A percentile compares a stretch with the other conserved stretches of the same genome.
phyloP scores from a whole-genome alignment of 2,797 vertebrate species.

The Molossus molossus region DNA sequence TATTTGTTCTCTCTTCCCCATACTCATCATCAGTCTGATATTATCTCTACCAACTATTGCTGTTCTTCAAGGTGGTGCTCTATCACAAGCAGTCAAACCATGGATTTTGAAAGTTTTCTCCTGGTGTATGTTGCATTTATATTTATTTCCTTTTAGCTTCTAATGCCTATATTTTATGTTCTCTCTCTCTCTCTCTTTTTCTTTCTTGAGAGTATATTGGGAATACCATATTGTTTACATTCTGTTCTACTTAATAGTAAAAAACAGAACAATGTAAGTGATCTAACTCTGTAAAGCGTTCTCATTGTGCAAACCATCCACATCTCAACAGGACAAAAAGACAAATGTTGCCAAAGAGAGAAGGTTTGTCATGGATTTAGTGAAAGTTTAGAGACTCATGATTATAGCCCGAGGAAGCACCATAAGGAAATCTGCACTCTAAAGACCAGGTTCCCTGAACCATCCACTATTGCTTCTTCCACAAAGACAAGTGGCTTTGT shows the following conservation, averaged over 20 bases:
- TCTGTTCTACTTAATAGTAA: slow-evolving; percentile 14
- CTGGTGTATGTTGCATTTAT: neutral
- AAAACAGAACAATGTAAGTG: slow-evolving; percentile 15
- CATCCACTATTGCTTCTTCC: neutral
- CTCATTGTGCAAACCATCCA: slow-evolving; percentile 18
- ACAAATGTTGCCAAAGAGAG: slow-evolving; percentile 72
- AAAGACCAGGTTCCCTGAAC: slow-evolving; percentile 34
- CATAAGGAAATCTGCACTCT: slow-evolving; percentile 68
- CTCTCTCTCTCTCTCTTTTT: neutral
- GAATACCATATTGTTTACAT: slow-evolving; percentile 14
- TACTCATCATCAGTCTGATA: neutral
- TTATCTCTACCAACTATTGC: neutral
- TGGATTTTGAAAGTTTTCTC: neutral
- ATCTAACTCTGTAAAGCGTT: slow-evolving; percentile 66
- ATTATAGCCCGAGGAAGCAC: slow-evolving; percentile 57
- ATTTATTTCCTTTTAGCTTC: slow-evolving; percentile 32
- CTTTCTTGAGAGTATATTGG: neutral
- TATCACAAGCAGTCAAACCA: neutral
- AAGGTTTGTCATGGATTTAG: slow-evolving; percentile 24
- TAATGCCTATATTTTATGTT: neutral
- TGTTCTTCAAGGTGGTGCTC: neutral
- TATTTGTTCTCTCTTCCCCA: neutral
- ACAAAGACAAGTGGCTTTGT: slow-evolving; percentile 42
- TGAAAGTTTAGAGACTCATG: slow-evolving; percentile 56
- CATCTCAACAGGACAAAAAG: slow-evolving; percentile 51